Evolutionary conservation across 2,113 vertebrate species (phyloP).

Genomic region (Sakesphorus luctuosus): DNA sequence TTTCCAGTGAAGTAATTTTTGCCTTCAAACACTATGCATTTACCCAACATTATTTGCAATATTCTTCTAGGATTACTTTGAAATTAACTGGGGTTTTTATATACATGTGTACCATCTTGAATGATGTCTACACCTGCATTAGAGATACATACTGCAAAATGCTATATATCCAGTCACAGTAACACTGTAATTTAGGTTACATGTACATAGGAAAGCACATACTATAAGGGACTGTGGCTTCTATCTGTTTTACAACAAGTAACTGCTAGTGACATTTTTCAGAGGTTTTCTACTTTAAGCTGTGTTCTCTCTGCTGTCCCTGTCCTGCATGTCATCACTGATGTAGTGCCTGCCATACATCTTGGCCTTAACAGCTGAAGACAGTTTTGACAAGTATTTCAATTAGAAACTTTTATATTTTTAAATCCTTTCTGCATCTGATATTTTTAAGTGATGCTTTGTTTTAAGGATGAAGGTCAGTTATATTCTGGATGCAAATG

Average conservation of each 20-base stretch:
- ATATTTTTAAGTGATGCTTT: not conserved
- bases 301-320: not conserved
- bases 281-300: slow-evolving; percentile 6
- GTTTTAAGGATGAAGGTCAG: not conserved
- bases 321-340: not conserved
- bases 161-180: slow-evolving; percentile 45
- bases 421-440: not conserved
- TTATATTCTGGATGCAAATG: not conserved
- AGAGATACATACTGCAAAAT: slow-evolving; percentile 27
- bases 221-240: slow-evolving; percentile 13
- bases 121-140: slow-evolving; percentile 43
- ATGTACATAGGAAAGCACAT: slow-evolving; percentile 63
- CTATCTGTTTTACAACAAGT: slow-evolving; percentile 16
- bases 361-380: slow-evolving; percentile 36
- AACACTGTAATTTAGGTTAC: slow-evolving; percentile 46
- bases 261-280: slow-evolving; percentile 25
- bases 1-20: slow-evolving; percentile 60
- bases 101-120: slow-evolving; percentile 30
- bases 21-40: slow-evolving; percentile 54
- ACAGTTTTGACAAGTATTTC: slow-evolving; percentile 46
- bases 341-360: not conserved
- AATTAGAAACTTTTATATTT: slow-evolving; percentile 1
- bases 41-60: slow-evolving; percentile 62
- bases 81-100: slow-evolving; percentile 52
- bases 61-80: slow-evolving; percentile 67